A percentile compares a stretch with the other conserved stretches of the same genome.
These are phyloP conservation scores for Anticlea derivata DNA, from an alignment of 2,888 invertebrate genomes.

Conservation along the genomic window DNA sequence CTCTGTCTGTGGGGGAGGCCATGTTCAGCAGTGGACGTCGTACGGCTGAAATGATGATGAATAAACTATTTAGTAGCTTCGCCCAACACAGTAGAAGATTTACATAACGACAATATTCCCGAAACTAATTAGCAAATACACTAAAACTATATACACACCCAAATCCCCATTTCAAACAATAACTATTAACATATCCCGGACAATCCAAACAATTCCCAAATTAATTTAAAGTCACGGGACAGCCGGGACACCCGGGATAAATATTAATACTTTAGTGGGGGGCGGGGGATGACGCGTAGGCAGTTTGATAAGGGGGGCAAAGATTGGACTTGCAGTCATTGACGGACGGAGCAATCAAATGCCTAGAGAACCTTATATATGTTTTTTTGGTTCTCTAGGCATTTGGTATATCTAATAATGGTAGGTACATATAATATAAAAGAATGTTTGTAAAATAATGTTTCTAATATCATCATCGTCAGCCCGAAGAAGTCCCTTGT, in stretches of 20 bases:
- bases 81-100: neutral
- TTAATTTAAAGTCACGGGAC: slow-evolving; percentile 70
- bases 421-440: too few species aligned
- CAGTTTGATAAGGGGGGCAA: slow-evolving; percentile 4
- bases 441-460: too few species aligned
- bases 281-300: slow-evolving; percentile 21
- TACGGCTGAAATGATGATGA: too few species aligned
- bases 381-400: too few species aligned
- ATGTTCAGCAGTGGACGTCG: too few species aligned
- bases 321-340: too few species aligned
- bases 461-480: too few species aligned
- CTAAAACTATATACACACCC: slow-evolving; percentile 44
- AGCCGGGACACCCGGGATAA: slow-evolving; percentile 65
- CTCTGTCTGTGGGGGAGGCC: too few species aligned
- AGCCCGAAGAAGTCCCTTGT: too few species aligned
- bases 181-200: slow-evolving; percentile 47
- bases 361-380: too few species aligned
- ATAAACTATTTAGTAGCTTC: neutral
- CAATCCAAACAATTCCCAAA: slow-evolving; percentile 57
- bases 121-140: slow-evolving; percentile 54
- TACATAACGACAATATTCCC: slow-evolving; percentile 38
- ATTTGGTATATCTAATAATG: too few species aligned
- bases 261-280: slow-evolving; percentile 62
- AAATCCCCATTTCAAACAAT: slow-evolving; percentile 41
- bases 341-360: too few species aligned